phyloP scores from a whole-genome alignment of 2,797 vertebrate species.

The Periophthalmus magnuspinnatus region DNA sequence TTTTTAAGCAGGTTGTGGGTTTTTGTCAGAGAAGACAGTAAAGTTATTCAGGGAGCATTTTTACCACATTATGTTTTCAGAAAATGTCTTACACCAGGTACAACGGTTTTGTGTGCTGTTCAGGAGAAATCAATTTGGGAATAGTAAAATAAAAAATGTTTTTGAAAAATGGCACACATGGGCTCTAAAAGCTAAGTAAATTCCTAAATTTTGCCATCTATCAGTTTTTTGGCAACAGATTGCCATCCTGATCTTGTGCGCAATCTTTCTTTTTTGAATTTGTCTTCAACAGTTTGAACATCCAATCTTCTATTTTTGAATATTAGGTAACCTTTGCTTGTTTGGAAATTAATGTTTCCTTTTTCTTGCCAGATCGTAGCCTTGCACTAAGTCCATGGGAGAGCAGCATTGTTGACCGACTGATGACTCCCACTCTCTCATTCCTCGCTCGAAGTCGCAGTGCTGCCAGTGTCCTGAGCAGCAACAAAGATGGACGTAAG shows the following conservation, averaged over 20 bases:
- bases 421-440: slow-evolving; percentile 96
- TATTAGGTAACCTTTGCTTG: neutral
- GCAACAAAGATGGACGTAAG: slow-evolving; percentile 88
- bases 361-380: slow-evolving; percentile 79
- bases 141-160: too few relatives aligned
- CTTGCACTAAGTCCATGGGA: slow-evolving; percentile 92
- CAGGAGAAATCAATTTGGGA: too few relatives aligned
- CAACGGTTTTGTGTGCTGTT: slow-evolving; percentile 4
- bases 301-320: neutral
- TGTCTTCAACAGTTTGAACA: too few relatives aligned
- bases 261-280: too few relatives aligned
- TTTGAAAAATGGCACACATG: neutral
- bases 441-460: slow-evolving; percentile 96
- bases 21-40: slow-evolving; percentile 28
- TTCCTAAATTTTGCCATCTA: neutral
- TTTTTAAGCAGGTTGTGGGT: slow-evolving; percentile 40
- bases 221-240: too few relatives aligned
- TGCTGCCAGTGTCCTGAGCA: slow-evolving; percentile 87
- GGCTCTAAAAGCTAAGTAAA: neutral
- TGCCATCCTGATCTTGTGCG: too few relatives aligned
- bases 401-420: slow-evolving; percentile 95
- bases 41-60: slow-evolving; percentile 48
- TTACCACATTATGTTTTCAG: slow-evolving; percentile 47
- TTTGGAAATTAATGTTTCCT: neutral
- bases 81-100: slow-evolving; percentile 32